Base-by-base conservation (phyloP, 1,140 invertebrate genomes). In the Eriosoma lanigerum region DNA sequence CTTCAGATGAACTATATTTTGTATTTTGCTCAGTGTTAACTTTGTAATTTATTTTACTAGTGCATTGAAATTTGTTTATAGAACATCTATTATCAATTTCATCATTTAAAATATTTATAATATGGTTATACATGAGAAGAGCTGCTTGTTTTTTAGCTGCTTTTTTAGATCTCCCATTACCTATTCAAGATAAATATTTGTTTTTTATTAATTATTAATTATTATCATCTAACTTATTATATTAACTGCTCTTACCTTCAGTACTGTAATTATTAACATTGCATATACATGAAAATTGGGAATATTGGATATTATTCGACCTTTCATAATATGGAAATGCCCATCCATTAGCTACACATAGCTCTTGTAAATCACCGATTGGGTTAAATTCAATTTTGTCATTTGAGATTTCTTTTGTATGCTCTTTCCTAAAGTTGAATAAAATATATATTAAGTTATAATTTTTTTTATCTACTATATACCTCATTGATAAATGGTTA, bases 311-410 rank as follows among this genome's bases (percentile, higher is more conserved):
- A 24, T 48, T 48, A 13, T 10, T 17, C 32, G 17, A 60, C 19
- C 3, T 62, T 15, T 1, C 8, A 8, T 78, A 78, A 4, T 13
- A 1, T 38, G 96, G 96, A 56, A 96, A 96, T 64, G 94, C 94
- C 93, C 95, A 96, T 81, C 95, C 92, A 80, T 93, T 91, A 81
- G 94, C 94, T 94, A 98, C 97, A 84, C 96, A 98, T 85, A 98
- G 90, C 86, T 98, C 97, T 87, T 98, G 96, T 13, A 98, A 87
- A 86, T 93, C 93, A 44, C 97, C 96, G 82, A 98, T 96, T n/a
- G 96, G 97, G 17, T 78, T 78, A 46, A 26, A 1, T 21, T 58
- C 54, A 8, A 32, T 46, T 24, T 60, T 19, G 2, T 46, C 17
- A n/a, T 50, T n/a, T 32, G 21, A 38, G 13, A 38, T 19, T n/a